Base-by-base conservation (phyloP, 2,113 vertebrate genomes). In the human region DNA sequence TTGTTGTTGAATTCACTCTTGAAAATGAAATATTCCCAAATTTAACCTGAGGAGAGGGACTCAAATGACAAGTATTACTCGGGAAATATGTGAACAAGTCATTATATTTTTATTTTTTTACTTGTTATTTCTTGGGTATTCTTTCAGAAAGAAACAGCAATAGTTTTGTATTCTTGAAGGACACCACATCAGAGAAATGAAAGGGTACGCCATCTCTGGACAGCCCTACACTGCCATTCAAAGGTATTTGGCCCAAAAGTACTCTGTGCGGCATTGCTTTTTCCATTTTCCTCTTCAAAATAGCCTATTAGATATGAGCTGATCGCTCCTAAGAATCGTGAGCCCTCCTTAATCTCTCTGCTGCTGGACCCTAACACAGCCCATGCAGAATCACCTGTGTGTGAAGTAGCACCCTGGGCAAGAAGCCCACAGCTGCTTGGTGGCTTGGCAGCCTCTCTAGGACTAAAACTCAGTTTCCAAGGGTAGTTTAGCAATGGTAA, bases 321-420 rank as follows among this genome's bases (percentile, higher is more conserved):
- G 43, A 81, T 12, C 35, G 8, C 18, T 38, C 38, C 35, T 1
- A 1, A 4, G 59, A n/a, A n/a, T n/a, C 3, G 0, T 18, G 13
- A 9, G 6, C 23, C 12, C 0, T 81, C 75, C 18, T 22, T 4
- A 27, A 38, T 22, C 30, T 66, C 12, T 16, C 11, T 18, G 8
- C 2, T 35, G 45, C 55, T 10, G 23, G 0, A 4, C 17, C 66
- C 23, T 66, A 27, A 6, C 0, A 35, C 1, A 8, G 0, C 13
- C 43, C 30, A 3, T 0, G 2, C 2, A 17, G n/a, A 38, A 52
- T 40, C 5, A 12, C 68, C 2, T 8, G 55, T 48, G 81, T 27
- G 61, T 35, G 17, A 23, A 48, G 25, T 1, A 38, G 52, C 52
- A 27, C 20, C 4, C 2, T 0, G 5, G 20, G 43, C 27, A 20